Percentiles rank a stretch among this genome's conserved stretches.
Conservation (phyloP, 2,113 vertebrate species). For the Regulus satrapa region DNA sequence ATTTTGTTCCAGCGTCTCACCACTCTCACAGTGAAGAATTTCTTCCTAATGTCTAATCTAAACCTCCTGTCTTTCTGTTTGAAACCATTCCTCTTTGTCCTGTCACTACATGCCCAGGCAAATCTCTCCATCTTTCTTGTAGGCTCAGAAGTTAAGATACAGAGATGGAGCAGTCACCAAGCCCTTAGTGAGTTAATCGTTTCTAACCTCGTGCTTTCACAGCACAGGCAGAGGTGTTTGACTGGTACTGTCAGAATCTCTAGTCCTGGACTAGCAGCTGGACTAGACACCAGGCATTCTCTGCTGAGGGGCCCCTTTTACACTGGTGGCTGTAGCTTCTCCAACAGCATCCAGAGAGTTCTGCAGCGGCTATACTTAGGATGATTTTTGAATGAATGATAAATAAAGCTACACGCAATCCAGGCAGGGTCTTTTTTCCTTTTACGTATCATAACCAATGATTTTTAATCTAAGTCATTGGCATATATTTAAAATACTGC, state of each 20-base stretch:
- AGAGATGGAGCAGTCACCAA: background rate
- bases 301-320: background rate
- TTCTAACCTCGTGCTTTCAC: background rate
- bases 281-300: background rate
- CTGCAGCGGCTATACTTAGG: background rate
- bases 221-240: fast-evolving
- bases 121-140: background rate
- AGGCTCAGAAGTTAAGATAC: background rate
- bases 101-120: background rate
- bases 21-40: background rate
- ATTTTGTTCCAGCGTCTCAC: background rate
- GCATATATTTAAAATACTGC: background rate
- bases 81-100: background rate
- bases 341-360: background rate
- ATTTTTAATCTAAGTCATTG: background rate
- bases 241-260: background rate
- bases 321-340: background rate
- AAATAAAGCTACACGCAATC: background rate
- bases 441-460: background rate
- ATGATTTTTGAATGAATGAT: background rate
- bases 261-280: background rate
- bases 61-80: background rate
- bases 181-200: background rate
- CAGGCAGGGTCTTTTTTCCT: background rate
- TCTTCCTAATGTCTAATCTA: background rate